phyloP scores from a whole-genome alignment of 30 jellyfish, hydroid and myxozoan genomes.

The Nemopilema nomurai region DNA sequence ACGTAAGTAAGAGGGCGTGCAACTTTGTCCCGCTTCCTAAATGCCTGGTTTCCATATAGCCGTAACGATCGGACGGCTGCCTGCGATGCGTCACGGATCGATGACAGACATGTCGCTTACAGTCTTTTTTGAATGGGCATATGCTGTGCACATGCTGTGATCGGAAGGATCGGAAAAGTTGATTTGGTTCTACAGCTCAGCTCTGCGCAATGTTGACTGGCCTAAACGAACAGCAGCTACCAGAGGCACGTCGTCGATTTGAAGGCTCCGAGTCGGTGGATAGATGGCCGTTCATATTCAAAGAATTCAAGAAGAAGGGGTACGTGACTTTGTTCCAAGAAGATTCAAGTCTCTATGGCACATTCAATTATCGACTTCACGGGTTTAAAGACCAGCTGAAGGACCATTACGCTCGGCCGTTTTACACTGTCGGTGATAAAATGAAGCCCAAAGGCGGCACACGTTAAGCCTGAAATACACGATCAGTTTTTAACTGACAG shows the following conservation, averaged over 20 bases:
- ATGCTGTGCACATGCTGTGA: too few relatives aligned
- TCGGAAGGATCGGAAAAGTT: too few relatives aligned
- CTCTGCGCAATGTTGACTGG: constrained; percentile 69
- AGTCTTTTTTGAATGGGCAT: too few relatives aligned
- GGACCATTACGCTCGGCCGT: constrained; percentile 72
- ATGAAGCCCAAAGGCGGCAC: neutral
- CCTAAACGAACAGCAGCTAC: constrained; percentile 25
- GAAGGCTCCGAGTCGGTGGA: constrained; percentile 50
- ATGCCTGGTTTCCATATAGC: constrained; percentile 9
- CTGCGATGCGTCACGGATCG: constrained; percentile 6
- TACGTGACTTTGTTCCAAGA: constrained; percentile 63
- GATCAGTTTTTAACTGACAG: too few relatives aligned
- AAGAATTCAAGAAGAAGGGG: constrained; percentile 65
- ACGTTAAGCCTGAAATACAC: too few relatives aligned
- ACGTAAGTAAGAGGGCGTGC: neutral
- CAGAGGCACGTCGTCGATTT: constrained; percentile 64
- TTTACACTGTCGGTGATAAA: constrained; percentile 23
- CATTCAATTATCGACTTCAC: constrained; percentile 65
- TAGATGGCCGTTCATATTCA: constrained; percentile 81
- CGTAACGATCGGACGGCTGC: constrained; percentile 1
- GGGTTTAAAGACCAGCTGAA: constrained; percentile 77
- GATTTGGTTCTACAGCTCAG: constrained; percentile 79
- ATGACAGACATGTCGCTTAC: neutral
- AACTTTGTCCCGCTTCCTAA: too few relatives aligned
- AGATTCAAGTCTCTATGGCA: constrained; percentile 41